Percentiles rank a stretch among this genome's conserved stretches.
These are phyloP conservation scores for Columba guinea DNA, from an alignment of 2,797 vertebrate species.

Conservation along the genomic window DNA sequence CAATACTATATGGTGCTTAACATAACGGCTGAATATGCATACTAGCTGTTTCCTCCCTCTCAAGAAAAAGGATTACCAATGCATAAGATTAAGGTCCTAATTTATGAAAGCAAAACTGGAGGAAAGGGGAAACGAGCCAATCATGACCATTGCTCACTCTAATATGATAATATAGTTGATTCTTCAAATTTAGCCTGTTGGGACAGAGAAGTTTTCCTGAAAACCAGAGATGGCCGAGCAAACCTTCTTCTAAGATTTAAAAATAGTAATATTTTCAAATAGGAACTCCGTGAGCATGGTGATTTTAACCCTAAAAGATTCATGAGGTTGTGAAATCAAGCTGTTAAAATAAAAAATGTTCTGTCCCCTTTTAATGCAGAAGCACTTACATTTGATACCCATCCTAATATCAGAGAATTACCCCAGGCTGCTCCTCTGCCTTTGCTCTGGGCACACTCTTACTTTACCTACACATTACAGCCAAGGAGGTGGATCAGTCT, in stretches of 20 bases:
- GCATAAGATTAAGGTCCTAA: background rate
- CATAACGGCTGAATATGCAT: background rate
- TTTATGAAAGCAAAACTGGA: background rate
- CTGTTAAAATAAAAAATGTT: background rate
- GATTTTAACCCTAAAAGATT: background rate
- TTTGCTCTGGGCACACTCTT: background rate
- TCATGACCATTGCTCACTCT: background rate
- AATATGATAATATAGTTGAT: background rate
- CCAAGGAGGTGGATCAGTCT: background rate
- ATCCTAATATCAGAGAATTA: background rate
- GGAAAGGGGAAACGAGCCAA: background rate
- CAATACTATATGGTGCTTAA: background rate
- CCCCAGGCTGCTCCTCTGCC: background rate
- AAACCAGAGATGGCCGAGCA: background rate
- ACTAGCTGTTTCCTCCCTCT: background rate
- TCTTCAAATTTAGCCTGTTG: background rate
- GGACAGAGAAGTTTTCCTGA: background rate
- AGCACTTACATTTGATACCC: background rate
- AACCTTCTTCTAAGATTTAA: background rate
- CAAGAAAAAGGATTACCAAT: background rate
- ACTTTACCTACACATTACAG: background rate
- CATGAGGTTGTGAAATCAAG: background rate
- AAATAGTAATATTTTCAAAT: background rate
- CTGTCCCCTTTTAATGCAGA: background rate
- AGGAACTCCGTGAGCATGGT: background rate